Conservation (phyloP, 2,113 vertebrate genomes). For the Rhabdomys dilectus region DNA sequence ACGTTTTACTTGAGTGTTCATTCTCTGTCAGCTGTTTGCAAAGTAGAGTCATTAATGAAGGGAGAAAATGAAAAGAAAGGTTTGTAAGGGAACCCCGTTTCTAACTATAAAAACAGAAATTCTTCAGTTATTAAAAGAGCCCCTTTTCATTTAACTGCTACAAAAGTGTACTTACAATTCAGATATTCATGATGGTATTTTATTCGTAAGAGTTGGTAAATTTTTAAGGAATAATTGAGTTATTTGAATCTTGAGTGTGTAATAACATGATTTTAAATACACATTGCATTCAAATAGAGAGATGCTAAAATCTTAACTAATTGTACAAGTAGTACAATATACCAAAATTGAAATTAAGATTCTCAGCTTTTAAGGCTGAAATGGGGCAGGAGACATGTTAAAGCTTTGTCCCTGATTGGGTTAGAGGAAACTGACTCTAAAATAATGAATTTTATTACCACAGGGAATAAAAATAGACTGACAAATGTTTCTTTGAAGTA, state of each 20-base stretch:
- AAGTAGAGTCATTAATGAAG: constrained; percentile 64
- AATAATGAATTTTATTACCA: constrained; percentile 20
- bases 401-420: not conserved
- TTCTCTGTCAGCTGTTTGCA: constrained; percentile 69
- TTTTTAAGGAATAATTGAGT: not conserved
- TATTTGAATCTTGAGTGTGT: constrained; percentile 40
- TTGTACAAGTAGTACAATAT: not conserved
- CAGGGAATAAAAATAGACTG: constrained; percentile 20
- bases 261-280: constrained; percentile 8
- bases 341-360: constrained; percentile 8
- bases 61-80: constrained; percentile 63
- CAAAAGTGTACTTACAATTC: constrained; percentile 46
- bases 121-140: constrained; percentile 30
- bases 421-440: constrained; percentile 1
- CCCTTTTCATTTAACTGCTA: not conserved
- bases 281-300: not conserved
- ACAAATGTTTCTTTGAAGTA: constrained; percentile 47
- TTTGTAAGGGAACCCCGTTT: constrained; percentile 53
- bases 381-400: not conserved
- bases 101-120: constrained; percentile 43
- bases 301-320: constrained; percentile 28
- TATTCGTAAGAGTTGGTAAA: constrained; percentile 15
- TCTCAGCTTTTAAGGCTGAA: constrained; percentile 39
- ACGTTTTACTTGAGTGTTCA: constrained; percentile 68
- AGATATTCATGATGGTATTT: constrained; percentile 6